A percentile compares a stretch with the other conserved stretches of the same genome.
phyloP scores from a whole-genome alignment of 2,113 vertebrate species.

The Prunella fulvescens region DNA sequence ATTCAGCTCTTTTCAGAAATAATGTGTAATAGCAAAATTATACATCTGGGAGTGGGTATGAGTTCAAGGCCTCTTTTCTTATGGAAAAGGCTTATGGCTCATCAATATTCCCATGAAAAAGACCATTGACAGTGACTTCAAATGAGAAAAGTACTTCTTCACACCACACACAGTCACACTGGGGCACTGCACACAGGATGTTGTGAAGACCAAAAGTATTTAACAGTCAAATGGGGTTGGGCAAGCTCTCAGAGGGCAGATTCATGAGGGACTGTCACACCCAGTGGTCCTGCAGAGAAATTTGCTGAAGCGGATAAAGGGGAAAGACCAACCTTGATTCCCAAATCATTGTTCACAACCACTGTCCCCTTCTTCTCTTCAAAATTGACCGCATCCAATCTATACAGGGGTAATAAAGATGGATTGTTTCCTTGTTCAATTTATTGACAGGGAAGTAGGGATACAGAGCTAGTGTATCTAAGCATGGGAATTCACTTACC shows the following conservation, averaged over 20 bases:
- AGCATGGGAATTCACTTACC: background rate
- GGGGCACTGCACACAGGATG: background rate
- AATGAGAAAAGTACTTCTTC: background rate
- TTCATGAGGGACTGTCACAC: background rate
- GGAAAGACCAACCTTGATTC: background rate
- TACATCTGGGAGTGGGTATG: background rate
- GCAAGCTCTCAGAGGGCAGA: background rate
- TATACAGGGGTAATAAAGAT: background rate
- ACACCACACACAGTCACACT: background rate
- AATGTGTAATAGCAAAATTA: background rate
- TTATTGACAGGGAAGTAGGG: background rate
- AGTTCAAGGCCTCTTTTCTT: background rate
- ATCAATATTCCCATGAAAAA: background rate
- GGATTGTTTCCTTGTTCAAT: background rate
- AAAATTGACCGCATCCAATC: background rate
- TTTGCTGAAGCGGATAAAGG: fast-evolving
- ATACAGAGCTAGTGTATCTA: background rate
- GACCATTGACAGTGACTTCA: background rate
- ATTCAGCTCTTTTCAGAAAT: background rate
- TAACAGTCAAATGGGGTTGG: background rate
- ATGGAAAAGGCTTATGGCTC: background rate
- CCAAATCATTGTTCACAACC: background rate
- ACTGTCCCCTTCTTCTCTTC: background rate
- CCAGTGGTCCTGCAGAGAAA: background rate
- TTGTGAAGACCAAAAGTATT: background rate